phyloP scores from a whole-genome alignment of 2,797 vertebrate species.

The Lophius americanus region DNA sequence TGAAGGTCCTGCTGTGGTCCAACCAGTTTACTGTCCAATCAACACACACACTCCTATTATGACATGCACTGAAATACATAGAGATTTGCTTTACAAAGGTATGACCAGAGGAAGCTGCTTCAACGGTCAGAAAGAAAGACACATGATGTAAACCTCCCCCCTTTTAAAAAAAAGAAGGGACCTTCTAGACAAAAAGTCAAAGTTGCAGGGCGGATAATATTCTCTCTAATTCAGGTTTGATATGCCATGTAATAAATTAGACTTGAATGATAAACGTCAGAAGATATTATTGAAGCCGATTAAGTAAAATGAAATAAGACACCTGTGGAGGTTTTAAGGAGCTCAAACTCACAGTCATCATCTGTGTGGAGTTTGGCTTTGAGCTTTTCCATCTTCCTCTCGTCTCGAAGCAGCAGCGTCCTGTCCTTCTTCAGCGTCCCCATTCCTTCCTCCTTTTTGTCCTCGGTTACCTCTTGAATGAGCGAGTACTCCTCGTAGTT shows the following conservation, averaged over 20 bases:
- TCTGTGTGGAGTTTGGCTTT: constrained; percentile 99
- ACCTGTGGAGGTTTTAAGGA: constrained; percentile 3
- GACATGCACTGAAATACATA: constrained; percentile 29
- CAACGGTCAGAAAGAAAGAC: constrained; percentile 16
- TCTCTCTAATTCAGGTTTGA: constrained; percentile 47
- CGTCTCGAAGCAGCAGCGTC: constrained; percentile 90
- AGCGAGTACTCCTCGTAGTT: constrained; percentile 99
- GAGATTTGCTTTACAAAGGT: constrained; percentile 17
- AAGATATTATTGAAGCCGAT: constrained; percentile 21
- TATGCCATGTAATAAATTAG: constrained; percentile 37
- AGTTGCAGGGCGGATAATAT: neutral
- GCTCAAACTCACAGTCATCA: constrained; percentile 90
- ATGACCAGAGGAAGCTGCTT: constrained; percentile 3
- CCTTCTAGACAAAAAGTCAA: constrained; percentile 41
- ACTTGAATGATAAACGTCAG: constrained; percentile 32
- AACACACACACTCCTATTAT: constrained; percentile 45
- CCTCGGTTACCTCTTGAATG: constrained; percentile 93
- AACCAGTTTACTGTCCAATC: constrained; percentile 93
- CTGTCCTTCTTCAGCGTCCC: constrained; percentile 95
- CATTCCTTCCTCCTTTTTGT: constrained; percentile 93
- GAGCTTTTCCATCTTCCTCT: constrained; percentile 98
- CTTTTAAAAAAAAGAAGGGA: neutral
- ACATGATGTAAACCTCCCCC: neutral
- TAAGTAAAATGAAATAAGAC: constrained; percentile 24
- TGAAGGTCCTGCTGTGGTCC: constrained; percentile 96